Evolutionary conservation across 2,888 invertebrate genomes (phyloP), one percentile per base, ranked within the genome.

Genomic region (Drosophila fulvimacula): DNA sequence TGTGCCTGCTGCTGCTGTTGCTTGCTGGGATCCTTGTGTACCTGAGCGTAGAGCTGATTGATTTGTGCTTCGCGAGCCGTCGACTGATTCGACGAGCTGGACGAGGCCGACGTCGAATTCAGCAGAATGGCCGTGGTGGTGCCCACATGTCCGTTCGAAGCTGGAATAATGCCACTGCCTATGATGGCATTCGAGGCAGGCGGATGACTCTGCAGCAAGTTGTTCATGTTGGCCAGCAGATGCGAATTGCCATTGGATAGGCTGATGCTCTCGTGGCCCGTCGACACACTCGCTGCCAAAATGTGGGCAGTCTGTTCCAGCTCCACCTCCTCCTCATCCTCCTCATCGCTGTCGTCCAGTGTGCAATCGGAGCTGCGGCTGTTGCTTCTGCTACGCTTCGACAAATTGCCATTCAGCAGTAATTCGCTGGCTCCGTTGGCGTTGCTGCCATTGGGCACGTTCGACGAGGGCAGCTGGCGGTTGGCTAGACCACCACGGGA

Each of bases 401-500:
- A 93, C 6, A 91, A 49, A 38, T 84, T 89, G 11, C 88, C 84
- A 32, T 87, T 89, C 5, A 81, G 53, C 6, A 88, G 79, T 27
- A 82, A 53, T 17, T 81, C 76, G 56, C 65, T 67, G 19, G 72
- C 63, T 32, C 62, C 71, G 15, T 53, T 69, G 36, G 19, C 41
- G 34, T 15, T 79, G 48, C 67, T 66, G 52, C 70, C 75, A 52
- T 70, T 74, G 44, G 73, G 24, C 13, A 72, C 57, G 19, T 67
- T 65, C 44, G 89, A 73, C 57, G 93, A 93, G 42, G 95, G 95
- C 81, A 95, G 92, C 91, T 95, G 95, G 62, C 97, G 93, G 92
- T 96, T 95, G 13, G 96, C 96, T 76, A 96, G 93, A 74, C 95
- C 95, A 69, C 96, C 96, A 79, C 95, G 94, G 72, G 95, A 96